Evolutionary conservation across 2,113 vertebrate genomes (phyloP), one percentile per base, ranked within the genome.

Genomic region (Haliaeetus leucogaster): DNA sequence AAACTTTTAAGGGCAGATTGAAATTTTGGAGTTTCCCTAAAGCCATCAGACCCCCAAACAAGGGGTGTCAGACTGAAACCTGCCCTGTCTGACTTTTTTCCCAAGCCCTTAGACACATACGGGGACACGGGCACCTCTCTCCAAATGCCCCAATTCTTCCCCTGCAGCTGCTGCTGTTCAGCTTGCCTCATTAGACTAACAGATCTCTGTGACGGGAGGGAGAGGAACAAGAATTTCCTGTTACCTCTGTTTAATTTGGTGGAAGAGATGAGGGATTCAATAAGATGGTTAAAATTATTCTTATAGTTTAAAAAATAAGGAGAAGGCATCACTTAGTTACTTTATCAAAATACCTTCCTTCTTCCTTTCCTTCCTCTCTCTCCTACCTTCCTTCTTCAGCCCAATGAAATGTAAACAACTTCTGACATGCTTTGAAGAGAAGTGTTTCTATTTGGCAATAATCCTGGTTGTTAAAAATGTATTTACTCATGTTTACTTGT

Each of bases 21-120:
- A 26, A 5, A 59, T 58, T 82, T 52, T 73, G n/a, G 71, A 45
- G 18, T 17, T 58, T 83, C 61, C 22, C 9, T 67, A 76, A 92
- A 63, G 56, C 22, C 53, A 66, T 17, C 21, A 73, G 48, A n/a
- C 11, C 34, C 14, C 32, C 26, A 29, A n/a, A 45, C 11, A 66
- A 62, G 30, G 32, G 50, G 27, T 23, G 13, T 56, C 52, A 56
- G 65, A n/a, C 18, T 25, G 16, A 71, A 91, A 74, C 16, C 34
- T 76, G 30, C 30, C 15, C 48, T 56, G 21, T 11, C 22, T 50
- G 50, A 19, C 63, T 82, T 95, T 62, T 38, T 38, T 85, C 48
- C 36, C 36, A 61, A 43, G 42, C n/a, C 30, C n/a, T 71, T 18
- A 15, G 36, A 58, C 1, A 1, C 1, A 1, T 9, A 29, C 2